Evolutionary conservation across 2,797 vertebrate genomes (phyloP).

Genomic region (Catharus ustulatus): DNA sequence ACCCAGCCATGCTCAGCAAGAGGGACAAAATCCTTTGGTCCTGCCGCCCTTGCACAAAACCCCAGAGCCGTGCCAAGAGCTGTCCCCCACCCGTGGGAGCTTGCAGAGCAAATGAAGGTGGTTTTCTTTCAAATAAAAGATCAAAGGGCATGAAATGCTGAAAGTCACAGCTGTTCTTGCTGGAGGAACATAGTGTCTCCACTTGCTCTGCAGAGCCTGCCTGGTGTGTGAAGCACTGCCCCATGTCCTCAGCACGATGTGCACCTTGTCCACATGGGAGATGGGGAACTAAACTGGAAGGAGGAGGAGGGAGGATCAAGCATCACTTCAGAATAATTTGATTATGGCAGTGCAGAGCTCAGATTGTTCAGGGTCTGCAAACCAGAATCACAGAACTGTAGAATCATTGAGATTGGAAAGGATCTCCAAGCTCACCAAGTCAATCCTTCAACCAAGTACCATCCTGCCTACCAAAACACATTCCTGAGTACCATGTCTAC

Average conservation of each 20-base stretch:
- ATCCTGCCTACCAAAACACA: background rate
- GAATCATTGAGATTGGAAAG: background rate
- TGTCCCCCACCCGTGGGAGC: background rate
- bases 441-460: background rate
- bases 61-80: background rate
- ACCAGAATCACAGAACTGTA: background rate
- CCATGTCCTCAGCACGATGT: rapidly evolving
- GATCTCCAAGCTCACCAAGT: background rate
- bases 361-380: background rate
- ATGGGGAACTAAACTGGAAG: background rate
- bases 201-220: rapidly evolving
- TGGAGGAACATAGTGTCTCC: background rate
- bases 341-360: background rate
- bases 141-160: background rate
- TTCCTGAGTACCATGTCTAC: background rate
- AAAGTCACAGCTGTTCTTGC: background rate
- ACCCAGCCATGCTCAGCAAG: background rate
- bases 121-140: constrained; percentile 16
- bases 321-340: background rate
- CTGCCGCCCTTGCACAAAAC: background rate
- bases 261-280: background rate
- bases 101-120: background rate
- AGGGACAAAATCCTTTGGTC: background rate
- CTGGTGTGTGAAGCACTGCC: background rate
- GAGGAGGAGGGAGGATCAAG: background rate